Base-by-base conservation (phyloP, 2,797 vertebrate genomes). In the Sebastes cheni region DNA sequence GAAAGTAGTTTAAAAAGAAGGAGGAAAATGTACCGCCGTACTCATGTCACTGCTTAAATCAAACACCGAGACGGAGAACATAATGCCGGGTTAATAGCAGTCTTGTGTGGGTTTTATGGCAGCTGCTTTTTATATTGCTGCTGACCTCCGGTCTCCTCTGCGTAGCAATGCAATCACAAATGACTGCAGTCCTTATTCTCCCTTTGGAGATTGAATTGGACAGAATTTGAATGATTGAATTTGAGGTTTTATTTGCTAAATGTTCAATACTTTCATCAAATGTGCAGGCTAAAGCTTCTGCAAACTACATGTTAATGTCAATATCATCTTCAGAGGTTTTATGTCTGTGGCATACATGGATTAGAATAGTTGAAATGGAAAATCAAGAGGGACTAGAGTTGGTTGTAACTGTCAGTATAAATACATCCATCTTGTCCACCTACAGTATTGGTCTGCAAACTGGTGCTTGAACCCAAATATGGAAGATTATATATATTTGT, bases 231-330 rank as follows among this genome's bases (percentile, higher is more conserved):
- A 80, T 79, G 65, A 81, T 69, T 72, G 60, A 72, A 77, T 77
- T 66, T 80, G 52, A 77, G 54, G 68, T 79, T 67, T 39, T 20
- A 82, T 80, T 75, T 70, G n/a, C 82, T 70, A 81, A 68, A 79
- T 59, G 34, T 30, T 70, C 60, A 58, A 75, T 72, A 61, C 56
- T 64, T 65, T 77, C 5, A 80, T 55, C 18, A 84, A 55, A 66
- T 62, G 59, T 74, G 32, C 7, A 25, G 71, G 55, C 25, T 46
- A 56, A 85, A 81, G 34, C 29, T 54, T 72, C 64, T 32, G 20
- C 5, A 68, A 18, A 23, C 62, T 65, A 14, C 13, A 50, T 56
- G 36, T 25, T 14, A 54, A 56, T 30, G 61, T 30, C 66, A 77
- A 0, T 54, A 42, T 75, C 65, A 64, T 34, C 36, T 30, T 34